These are phyloP conservation scores for Megathymus violae DNA, from an alignment of 1,140 invertebrate species.

Conservation along the genomic window DNA sequence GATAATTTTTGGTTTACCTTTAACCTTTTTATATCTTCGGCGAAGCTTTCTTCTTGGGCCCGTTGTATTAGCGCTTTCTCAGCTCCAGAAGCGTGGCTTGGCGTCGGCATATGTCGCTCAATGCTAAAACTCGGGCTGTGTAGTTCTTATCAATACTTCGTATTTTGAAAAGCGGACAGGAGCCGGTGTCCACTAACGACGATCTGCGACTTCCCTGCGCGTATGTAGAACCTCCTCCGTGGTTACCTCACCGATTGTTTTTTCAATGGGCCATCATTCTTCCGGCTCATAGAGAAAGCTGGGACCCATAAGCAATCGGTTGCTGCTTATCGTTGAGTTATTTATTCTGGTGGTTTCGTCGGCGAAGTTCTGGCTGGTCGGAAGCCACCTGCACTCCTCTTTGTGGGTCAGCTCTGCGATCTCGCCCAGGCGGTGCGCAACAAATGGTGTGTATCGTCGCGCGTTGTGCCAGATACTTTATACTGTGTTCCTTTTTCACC, in stretches of 20 bases:
- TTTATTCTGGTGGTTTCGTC: constrained; percentile 2
- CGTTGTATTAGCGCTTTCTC: constrained; percentile 13
- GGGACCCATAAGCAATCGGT: background rate
- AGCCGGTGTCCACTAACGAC: constrained; percentile 15
- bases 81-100: constrained; percentile 9
- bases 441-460: constrained; percentile 4
- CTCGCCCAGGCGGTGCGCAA: constrained; percentile 3
- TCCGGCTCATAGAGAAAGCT: background rate
- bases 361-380: constrained; percentile 10
- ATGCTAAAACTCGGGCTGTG: constrained; percentile 11
- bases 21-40: constrained; percentile 1
- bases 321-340: too few relatives aligned
- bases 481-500: constrained; percentile 4
- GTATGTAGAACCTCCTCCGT: background rate
- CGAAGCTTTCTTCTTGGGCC: constrained; percentile 20
- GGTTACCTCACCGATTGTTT: background rate
- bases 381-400: constrained; percentile 15
- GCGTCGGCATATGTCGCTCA: constrained; percentile 8
- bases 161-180: constrained; percentile 18
- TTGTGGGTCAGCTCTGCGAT: constrained; percentile 3
- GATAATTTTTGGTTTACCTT: background rate
- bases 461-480: background rate
- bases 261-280: background rate
- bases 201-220: background rate
- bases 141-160: constrained; percentile 11